These are phyloP conservation scores for Cyrtodaria siliqua DNA, from an alignment of 2,888 invertebrate genomes.

Conservation along the genomic window DNA sequence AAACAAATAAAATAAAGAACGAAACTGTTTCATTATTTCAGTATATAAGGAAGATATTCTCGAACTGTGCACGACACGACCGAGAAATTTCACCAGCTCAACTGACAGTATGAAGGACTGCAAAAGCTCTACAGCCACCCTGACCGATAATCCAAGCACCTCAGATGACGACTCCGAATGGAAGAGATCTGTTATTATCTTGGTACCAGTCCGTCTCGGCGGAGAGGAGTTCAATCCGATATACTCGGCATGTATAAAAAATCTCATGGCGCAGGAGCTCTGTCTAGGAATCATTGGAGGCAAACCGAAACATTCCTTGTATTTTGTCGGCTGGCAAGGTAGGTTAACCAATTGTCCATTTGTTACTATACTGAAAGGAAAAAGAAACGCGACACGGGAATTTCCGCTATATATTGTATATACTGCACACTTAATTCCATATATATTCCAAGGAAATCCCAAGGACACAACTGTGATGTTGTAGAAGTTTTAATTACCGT, in stretches of 20 bases:
- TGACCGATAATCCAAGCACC: neutral
- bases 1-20: too few relatives aligned
- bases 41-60: conserved; percentile 93
- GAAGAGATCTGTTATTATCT: conserved; percentile 89
- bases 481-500: too few relatives aligned
- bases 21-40: conserved; percentile 68
- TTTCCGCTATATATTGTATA: too few relatives aligned
- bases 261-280: conserved; percentile 92
- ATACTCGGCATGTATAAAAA: conserved; percentile 93
- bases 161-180: conserved; percentile 55
- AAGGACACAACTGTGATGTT: too few relatives aligned
- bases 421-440: too few relatives aligned
- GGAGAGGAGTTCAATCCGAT: conserved; percentile 94
- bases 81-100: conserved; percentile 62
- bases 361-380: too few relatives aligned
- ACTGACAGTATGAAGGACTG: conserved; percentile 5
- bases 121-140: neutral
- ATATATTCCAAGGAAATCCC: too few relatives aligned
- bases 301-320: conserved; percentile 96
- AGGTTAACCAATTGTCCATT: too few relatives aligned
- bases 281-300: conserved; percentile 98
- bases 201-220: conserved; percentile 95
- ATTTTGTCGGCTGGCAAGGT: conserved; percentile 96
- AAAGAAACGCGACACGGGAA: too few relatives aligned
- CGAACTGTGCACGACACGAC: conserved; percentile 86